Evolutionary conservation across 1,140 invertebrate genomes (phyloP), one percentile per base, ranked within the genome.

Genomic region (Antheraea pernyi): DNA sequence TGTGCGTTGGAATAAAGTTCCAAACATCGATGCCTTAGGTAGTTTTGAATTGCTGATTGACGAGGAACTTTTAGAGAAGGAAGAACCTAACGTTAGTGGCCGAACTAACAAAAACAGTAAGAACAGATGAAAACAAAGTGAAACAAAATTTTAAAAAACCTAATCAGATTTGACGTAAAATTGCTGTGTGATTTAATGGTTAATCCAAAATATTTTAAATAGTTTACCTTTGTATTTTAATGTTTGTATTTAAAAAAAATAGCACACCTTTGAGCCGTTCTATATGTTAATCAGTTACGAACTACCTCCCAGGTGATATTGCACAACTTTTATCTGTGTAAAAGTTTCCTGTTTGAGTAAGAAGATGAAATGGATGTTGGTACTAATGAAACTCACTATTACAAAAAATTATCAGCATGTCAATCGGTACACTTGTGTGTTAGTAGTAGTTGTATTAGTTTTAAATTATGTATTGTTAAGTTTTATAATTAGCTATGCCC

Each of bases 31-130:
- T 78, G 94, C 96, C 39, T 89, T 98, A 76, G 97, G 97, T 22
- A 97, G 98, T 85, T 99, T 98, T 91, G 97, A 98, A 81, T 84
- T 98, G 16, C 91, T 99, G 53, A 95, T 98, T 74, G 98, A 98
- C 80, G 97, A 98, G 90, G 97, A 97, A 39, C 74, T 83, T 36
- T 75, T 86, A 42, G 81, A 89, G 19, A 67, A 46, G 6, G 64
- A 65, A 0, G 64, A 65, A 61, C 22, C 60, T 13, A 30, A 22
- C 30, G 5, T 19, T 3, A 61, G 60, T 16, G 60, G 60, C 19
- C 18, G 60, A 61, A 36, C 19, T n/a, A 36, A 11, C 11, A 61
- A 61, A 61, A 22, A 19, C 4, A 61, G n/a, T 61, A 61, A 61
- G 7, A 22, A 8, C 16, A 61, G 60, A 30, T 61, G 60, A 61